Evolutionary conservation across 37 sponge, comb jelly and placozoan genomes (phyloP).

Genomic region (Cladorhizidae sp.): DNA sequence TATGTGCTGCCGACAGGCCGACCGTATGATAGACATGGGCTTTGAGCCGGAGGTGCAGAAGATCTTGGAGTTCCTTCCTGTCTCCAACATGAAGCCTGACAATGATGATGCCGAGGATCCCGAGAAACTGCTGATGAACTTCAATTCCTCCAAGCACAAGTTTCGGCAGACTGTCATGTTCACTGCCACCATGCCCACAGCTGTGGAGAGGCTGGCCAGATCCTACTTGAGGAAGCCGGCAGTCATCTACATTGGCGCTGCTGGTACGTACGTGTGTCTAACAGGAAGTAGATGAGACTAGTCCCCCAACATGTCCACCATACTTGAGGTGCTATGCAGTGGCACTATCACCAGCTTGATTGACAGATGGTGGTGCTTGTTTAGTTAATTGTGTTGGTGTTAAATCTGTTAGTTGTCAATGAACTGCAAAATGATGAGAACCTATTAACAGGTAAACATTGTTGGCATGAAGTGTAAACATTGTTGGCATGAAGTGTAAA

Average conservation of each 20-base stretch:
- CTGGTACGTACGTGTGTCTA: constrained; percentile 47
- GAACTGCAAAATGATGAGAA: too few species aligned
- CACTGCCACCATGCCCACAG: constrained; percentile 98
- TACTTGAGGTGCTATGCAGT: too few species aligned
- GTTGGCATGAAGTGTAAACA: too few species aligned
- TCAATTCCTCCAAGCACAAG: constrained; percentile 86
- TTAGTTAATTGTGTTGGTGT: too few species aligned
- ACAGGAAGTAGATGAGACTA: neutral
- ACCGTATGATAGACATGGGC: constrained; percentile 99
- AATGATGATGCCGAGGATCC: constrained; percentile 95
- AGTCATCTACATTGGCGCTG: constrained; percentile 95
- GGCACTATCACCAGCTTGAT: too few species aligned
- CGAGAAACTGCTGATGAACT: constrained; percentile 69
- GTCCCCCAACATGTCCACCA: too few species aligned
- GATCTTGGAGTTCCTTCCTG: constrained; percentile 90
- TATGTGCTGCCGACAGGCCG: constrained; percentile 64
- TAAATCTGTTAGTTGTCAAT: too few species aligned
- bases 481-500: too few species aligned
- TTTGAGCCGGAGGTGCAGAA: constrained; percentile 99
- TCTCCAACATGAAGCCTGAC: constrained; percentile 86
- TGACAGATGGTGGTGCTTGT: too few species aligned
- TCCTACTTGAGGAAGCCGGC: constrained; percentile 92
- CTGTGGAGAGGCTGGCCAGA: constrained; percentile 93
- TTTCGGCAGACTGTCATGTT: constrained; percentile 98
- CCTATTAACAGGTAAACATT: too few species aligned